Evolutionary conservation across 2,888 invertebrate species (phyloP), one percentile per base, ranked within the genome.

Genomic region (Aporophyla lueneburgensis): DNA sequence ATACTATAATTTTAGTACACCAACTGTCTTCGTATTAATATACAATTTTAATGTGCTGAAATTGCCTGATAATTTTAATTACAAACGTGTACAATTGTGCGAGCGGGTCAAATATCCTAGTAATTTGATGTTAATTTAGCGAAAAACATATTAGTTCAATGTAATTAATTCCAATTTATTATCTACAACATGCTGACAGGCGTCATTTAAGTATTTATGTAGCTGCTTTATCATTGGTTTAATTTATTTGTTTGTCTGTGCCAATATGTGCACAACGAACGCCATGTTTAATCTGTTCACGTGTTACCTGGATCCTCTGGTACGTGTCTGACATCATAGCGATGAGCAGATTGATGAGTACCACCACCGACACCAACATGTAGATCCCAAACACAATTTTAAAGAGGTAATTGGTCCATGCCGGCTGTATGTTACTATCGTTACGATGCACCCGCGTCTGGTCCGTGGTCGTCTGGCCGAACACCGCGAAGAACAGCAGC

Each of bases 321-420:
- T 99, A 99, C 81, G 99, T 99, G 97, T 99, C 99, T 93, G 99
- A 99, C 99, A 99, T 99, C 99, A 99, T 99, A 97, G 99, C 99
- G 97, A 99, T 99, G 94, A 99, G 98, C 88, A 99, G 98, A 97
- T 99, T 99, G 97, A 99, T 99, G 91, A 99, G 98, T 91, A 99
- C 99, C 94, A 99, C 99, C 92, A 99, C 99, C 86, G 99, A 99
- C 92, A 99, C 99, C 98, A 99, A 97, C 99, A 99, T 99, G 97
- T 99, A 99, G 93, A 99, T 98, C 90, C 98, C 98, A 96, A 98
- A 98, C 89, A 98, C 98, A 93, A 98, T 97, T 97, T 98, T 98
- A 97, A 98, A 99, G 91, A 99, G 97, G 92, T 98, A 98, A 93
- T 98, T 98, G 80, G 99, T 99, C 99, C 99, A 99, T 71, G 95